A percentile compares a stretch with the other conserved stretches of the same genome.
Conservation (phyloP, 2,113 vertebrate genomes). For the Erythrocebus patas region DNA sequence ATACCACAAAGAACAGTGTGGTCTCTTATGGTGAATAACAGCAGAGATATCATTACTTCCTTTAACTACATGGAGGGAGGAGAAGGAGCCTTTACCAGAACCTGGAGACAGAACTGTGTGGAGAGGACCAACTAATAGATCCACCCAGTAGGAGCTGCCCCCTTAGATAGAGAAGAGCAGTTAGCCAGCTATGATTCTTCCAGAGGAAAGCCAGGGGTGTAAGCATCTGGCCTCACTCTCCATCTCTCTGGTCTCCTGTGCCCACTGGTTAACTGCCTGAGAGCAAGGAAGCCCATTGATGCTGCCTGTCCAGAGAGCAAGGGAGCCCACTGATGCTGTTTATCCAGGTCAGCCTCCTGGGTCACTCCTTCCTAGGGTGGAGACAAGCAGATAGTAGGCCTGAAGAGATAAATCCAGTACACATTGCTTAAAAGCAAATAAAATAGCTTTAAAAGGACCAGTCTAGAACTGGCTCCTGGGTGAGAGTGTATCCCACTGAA, state of each 20-base stretch:
- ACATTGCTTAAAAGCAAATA: not conserved
- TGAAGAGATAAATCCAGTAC: not conserved
- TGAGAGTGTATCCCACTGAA: not conserved
- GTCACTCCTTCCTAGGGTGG: not conserved
- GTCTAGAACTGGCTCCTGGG: not conserved
- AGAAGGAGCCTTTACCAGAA: not conserved
- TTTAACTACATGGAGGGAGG: not conserved
- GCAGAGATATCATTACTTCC: not conserved
- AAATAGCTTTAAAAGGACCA: not conserved
- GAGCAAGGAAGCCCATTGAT: too few species aligned
- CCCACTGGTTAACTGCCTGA: not conserved
- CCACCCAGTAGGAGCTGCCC: not conserved
- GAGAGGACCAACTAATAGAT: not conserved
- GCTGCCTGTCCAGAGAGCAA: not conserved
- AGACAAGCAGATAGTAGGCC: not conserved
- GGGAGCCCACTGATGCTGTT: not conserved
- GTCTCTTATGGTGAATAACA: not conserved
- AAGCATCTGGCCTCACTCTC: not conserved
- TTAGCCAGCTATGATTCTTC: not conserved
- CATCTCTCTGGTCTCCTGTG: not conserved
- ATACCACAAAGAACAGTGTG: not conserved
- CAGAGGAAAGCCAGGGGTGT: not conserved
- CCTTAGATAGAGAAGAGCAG: not conserved
- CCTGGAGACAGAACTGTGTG: not conserved
- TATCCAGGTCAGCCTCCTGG: not conserved